Evolutionary conservation across 2,888 invertebrate species (phyloP).

Genomic region (Phyllotreta striolata): DNA sequence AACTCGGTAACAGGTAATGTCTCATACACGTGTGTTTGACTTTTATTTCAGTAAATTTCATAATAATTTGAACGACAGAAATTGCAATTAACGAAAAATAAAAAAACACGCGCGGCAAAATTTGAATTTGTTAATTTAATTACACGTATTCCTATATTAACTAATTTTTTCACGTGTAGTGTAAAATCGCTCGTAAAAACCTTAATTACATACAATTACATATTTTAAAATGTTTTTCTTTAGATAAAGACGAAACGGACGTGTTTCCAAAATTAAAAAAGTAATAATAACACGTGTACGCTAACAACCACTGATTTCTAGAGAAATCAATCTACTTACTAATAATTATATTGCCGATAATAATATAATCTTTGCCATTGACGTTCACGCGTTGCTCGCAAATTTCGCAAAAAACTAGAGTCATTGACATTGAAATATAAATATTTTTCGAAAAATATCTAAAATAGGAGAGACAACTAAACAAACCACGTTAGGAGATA

Average conservation of each 20-base stretch:
- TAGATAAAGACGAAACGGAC: slow-evolving; percentile 10
- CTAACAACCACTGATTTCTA: too few species aligned
- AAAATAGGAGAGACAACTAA: slow-evolving; percentile 1
- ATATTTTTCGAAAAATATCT: slow-evolving; percentile 23
- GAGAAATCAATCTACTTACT: too few species aligned
- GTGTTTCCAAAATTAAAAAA: slow-evolving; percentile 22
- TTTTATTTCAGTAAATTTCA: too few species aligned
- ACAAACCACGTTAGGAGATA: slow-evolving; percentile 1
- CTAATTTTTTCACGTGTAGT: too few species aligned
- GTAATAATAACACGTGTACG: slow-evolving; percentile 20
- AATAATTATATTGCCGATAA: neutral
- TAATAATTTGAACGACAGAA: too few species aligned
- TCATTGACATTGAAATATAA: slow-evolving; percentile 25
- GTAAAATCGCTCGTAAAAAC: too few species aligned
- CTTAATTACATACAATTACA: neutral
- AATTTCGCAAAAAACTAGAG: slow-evolving; percentile 20
- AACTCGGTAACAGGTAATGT: too few species aligned
- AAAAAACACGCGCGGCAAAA: too few species aligned
- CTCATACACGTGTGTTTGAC: too few species aligned
- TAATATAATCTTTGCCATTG: slow-evolving; percentile 13
- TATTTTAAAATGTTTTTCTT: slow-evolving; percentile 10
- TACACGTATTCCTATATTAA: too few species aligned
- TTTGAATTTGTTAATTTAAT: too few species aligned
- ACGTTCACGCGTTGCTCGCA: slow-evolving; percentile 1
- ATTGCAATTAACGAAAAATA: too few species aligned